Evolutionary conservation across 2,797 vertebrate species (phyloP).

Genomic region (Pampus argenteus): DNA sequence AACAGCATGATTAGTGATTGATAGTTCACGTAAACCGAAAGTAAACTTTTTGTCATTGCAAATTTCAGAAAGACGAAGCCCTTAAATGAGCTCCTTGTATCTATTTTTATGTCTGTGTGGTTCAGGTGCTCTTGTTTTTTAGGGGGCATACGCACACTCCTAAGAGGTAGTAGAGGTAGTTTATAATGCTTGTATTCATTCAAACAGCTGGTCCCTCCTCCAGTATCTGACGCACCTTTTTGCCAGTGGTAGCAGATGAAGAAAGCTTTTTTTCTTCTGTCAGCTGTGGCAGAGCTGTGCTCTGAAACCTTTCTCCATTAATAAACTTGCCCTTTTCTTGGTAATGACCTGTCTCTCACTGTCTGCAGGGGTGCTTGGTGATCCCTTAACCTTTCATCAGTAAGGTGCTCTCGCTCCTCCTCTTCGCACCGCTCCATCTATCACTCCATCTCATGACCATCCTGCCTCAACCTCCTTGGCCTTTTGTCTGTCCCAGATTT

Average conservation of each 20-base stretch:
- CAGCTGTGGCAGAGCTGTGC: slow-evolving; percentile 75
- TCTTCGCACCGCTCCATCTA: slow-evolving; percentile 54
- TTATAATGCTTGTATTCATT: slow-evolving; percentile 16
- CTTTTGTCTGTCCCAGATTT: slow-evolving; percentile 56
- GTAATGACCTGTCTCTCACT: slow-evolving; percentile 85
- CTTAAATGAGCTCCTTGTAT: background rate
- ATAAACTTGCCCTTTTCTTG: slow-evolving; percentile 86
- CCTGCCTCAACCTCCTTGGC: slow-evolving; percentile 38
- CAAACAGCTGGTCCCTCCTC: slow-evolving; percentile 18
- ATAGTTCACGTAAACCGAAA: slow-evolving; percentile 1
- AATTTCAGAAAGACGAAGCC: background rate
- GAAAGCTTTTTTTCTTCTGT: slow-evolving; percentile 79
- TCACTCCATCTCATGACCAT: slow-evolving; percentile 67
- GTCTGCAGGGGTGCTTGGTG: slow-evolving; percentile 69
- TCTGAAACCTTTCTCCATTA: slow-evolving; percentile 85
- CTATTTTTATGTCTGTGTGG: background rate
- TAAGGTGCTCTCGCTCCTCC: slow-evolving; percentile 60
- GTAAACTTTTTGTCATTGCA: background rate
- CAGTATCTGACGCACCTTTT: slow-evolving; percentile 68
- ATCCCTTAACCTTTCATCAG: slow-evolving; percentile 86
- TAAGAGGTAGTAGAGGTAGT: slow-evolving; percentile 9
- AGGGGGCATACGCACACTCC: background rate
- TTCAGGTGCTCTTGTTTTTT: background rate
- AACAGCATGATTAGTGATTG: slow-evolving; percentile 2
- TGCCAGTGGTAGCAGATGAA: slow-evolving; percentile 56